Evolutionary conservation across 2,888 invertebrate species (phyloP).

Genomic region (Morpho deidamia): DNA sequence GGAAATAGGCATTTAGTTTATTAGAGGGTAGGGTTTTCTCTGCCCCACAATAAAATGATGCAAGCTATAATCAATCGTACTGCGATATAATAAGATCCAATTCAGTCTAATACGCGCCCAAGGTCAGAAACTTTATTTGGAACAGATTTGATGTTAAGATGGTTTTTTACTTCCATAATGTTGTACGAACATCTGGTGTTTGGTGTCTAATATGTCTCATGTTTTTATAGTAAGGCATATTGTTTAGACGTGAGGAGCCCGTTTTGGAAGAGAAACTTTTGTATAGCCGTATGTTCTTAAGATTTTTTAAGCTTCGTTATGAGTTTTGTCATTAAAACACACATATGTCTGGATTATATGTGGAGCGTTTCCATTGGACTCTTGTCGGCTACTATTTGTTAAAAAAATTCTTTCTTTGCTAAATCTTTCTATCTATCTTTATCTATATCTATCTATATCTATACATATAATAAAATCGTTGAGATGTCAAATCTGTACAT

Average conservation of each 20-base stretch:
- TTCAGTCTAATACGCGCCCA: background rate
- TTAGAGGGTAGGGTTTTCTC: constrained; percentile 15
- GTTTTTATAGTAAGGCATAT: constrained; percentile 3
- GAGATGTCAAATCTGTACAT: too few relatives aligned
- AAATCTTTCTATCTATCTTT: too few relatives aligned
- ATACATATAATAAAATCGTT: too few relatives aligned
- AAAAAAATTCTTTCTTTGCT: too few relatives aligned
- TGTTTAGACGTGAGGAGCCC: background rate
- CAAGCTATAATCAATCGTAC: constrained; percentile 6
- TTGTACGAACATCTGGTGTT: constrained; percentile 10
- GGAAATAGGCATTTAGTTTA: constrained; percentile 25
- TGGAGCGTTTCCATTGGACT: too few relatives aligned
- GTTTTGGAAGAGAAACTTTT: background rate
- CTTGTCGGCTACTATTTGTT: too few relatives aligned
- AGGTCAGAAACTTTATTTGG: constrained; percentile 11
- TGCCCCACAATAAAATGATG: background rate
- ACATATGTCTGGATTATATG: too few relatives aligned
- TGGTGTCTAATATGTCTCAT: background rate
- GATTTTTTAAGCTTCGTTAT: too few relatives aligned
- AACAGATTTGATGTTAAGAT: constrained; percentile 10
- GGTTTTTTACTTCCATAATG: constrained; percentile 9
- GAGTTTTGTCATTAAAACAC: too few relatives aligned
- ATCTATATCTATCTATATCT: too few relatives aligned
- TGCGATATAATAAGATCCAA: background rate
- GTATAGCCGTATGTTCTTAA: background rate